These are phyloP conservation scores for Indicator maculatus DNA, from an alignment of 2,113 vertebrate genomes.

Conservation along the genomic window DNA sequence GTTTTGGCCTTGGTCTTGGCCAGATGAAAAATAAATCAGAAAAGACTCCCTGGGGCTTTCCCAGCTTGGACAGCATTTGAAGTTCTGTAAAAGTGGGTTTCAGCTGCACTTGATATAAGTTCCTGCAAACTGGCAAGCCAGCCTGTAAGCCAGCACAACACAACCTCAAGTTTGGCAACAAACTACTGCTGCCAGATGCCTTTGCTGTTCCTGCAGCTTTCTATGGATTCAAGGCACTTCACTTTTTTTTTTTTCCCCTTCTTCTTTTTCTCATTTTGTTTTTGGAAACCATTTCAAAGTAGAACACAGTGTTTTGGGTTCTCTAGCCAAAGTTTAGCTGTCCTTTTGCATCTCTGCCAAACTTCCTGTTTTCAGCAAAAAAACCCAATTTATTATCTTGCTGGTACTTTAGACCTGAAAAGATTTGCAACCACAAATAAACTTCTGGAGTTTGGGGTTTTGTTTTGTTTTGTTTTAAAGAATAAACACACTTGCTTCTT, in stretches of 20 bases:
- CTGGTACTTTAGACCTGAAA: constrained; percentile 75
- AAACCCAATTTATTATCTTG: constrained; percentile 78
- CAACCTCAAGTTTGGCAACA: constrained; percentile 73
- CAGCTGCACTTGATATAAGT: constrained; percentile 71
- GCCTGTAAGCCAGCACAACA: constrained; percentile 61
- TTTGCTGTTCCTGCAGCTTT: constrained; percentile 69
- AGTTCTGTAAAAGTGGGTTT: constrained; percentile 37
- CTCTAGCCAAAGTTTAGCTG: constrained; percentile 78
- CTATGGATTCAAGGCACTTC: constrained; percentile 68
- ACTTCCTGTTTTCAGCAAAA: constrained; percentile 84
- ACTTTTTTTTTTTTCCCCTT: neutral
- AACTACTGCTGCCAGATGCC: constrained; percentile 72
- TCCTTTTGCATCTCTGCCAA: constrained; percentile 79
- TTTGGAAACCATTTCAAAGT: constrained; percentile 76
- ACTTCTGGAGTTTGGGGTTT: constrained; percentile 51
- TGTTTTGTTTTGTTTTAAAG: constrained; percentile 64
- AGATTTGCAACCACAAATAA: constrained; percentile 70
- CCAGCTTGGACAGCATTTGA: constrained; percentile 7
- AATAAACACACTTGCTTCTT: constrained; percentile 66
- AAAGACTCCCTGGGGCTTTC: neutral
- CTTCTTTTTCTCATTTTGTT: neutral
- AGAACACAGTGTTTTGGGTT: constrained; percentile 75
- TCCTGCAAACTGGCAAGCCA: constrained; percentile 74
- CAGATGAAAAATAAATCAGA: constrained; percentile 3
- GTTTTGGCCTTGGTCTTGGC: neutral